Base-by-base conservation (phyloP, 2,113 vertebrate genomes). In the Phrynosoma blainvillii region DNA sequence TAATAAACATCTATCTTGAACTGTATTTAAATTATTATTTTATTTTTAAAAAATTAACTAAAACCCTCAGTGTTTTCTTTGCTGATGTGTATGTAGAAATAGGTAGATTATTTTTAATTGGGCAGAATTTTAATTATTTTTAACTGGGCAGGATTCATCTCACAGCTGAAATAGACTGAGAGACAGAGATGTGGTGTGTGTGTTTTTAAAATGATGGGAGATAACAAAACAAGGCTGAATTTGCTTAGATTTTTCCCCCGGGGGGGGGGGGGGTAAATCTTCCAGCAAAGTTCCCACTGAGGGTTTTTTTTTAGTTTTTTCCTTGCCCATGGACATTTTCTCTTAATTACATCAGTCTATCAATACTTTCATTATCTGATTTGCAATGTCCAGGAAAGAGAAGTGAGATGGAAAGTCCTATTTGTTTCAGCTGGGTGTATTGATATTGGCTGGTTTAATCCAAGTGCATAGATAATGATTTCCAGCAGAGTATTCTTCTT, bases 331-430 rank as follows among this genome's bases (percentile, higher is more conserved):
- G 89, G 86, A 85, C 83, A 21, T 90, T 84, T 47, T 36, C 68
- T 79, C 59, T 90, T 85, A 93, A 73, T 93, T 56, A 84, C 84
- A 87, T 32, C 79, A 65, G 32, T 5, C 16, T 81, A 86, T 94
- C 23, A 1, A 89, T 94, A 74, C 27, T 85, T 81, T 65, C 40
- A 66, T 66, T 93, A 89, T 90, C 75, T 87, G 79, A 42, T 83
- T 85, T 92, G 56, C 20, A 82, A 7, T 84, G 88, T 87, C 87
- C 76, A 82, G 59, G 59, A 74, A 23, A 52, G 4, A 16, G 0
- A 3, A 8, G 82, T 84, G 84, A 32, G 56, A 47, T 9, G 27
- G 84, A 76, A 59, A 25, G 18, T 4, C 16, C 27, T 54, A 47
- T n/a, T 85, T 85, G 56, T 65, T 85, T 40, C 70, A 84, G 54